Percentiles rank a stretch among this genome's conserved stretches.
Conservation (phyloP, 1,140 invertebrate species). For the Himalopsyche phryganea region DNA sequence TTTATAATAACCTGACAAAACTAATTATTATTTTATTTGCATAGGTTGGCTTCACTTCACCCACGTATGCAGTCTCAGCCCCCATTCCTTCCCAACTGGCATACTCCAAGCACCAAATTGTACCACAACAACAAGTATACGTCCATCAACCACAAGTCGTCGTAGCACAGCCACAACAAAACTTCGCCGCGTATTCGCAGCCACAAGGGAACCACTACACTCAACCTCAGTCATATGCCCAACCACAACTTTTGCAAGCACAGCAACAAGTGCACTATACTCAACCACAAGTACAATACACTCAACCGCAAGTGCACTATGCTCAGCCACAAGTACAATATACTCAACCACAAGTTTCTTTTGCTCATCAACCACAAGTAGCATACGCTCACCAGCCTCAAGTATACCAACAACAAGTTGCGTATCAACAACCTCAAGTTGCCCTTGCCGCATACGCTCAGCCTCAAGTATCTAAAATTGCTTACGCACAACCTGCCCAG, state of each 20-base stretch:
- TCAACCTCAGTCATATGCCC: constrained; percentile 6
- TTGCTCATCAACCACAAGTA: constrained; percentile 7
- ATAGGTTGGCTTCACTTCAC: constrained; percentile 15
- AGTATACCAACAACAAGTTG: constrained; percentile 9
- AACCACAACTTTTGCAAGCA: constrained; percentile 7
- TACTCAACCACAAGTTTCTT: constrained; percentile 14
- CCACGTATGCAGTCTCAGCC: constrained; percentile 23
- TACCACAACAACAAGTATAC: constrained; percentile 8
- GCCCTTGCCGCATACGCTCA: constrained; percentile 10
- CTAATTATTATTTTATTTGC: constrained; percentile 4
- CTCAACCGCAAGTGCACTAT: constrained; percentile 13
- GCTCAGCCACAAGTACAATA: constrained; percentile 13
- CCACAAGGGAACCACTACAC: constrained; percentile 5
- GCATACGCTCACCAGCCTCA: neutral
- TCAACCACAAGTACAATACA: constrained; percentile 21
- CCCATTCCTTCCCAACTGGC: constrained; percentile 26
- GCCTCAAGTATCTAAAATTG: constrained; percentile 20
- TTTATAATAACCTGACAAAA: too few relatives aligned
- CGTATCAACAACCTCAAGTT: constrained; percentile 20
- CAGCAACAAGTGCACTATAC: constrained; percentile 6
- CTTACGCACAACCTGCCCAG: constrained; percentile 20
- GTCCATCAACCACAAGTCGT: constrained; percentile 14
- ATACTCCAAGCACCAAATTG: constrained; percentile 29
- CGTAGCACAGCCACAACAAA: neutral
- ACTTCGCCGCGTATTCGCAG: constrained; percentile 11